Base-by-base conservation (phyloP, 2,113 vertebrate genomes). In the Dicerorhinus sumatrensis region DNA sequence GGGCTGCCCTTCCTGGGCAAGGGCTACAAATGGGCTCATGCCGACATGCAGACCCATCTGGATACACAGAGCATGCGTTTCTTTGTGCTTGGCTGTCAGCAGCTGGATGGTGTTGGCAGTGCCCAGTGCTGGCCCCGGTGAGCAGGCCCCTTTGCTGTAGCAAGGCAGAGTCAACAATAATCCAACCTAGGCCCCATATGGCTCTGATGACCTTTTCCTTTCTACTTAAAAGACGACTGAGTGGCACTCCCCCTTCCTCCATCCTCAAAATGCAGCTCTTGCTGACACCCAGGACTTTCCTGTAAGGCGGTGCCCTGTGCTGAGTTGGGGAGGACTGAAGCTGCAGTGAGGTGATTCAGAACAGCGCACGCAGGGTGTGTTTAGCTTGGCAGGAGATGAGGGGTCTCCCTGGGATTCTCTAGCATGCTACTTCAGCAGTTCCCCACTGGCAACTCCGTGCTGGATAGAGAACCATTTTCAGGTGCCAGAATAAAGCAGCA, bases 11-110 rank as follows among this genome's bases (percentile, higher is more conserved):
- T 94, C 70, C 76, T 80, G 81, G 76, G 84, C 84, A 93, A 96
- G 88, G 93, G 93, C 96, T 96, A 95, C 96, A 96, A 97, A 96
- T 9, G 69, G 96, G 97, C 92, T 96, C 81, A 23, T 18, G 96
- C 96, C 94, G 96, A 92, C 80, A 90, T 17, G 87, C 69, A 82
- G 83, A 42, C 90, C 94, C 80, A 91, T 97, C 67, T 94, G 93
- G 93, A 84, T 51, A 48, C 72, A 92, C 23, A 90, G 81, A 89
- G 80, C 93, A 83, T 33, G 51, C 7, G 10, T 84, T 46, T 70
- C 91, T 95, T 63, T 80, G 67, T 93, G 85, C 17, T 85, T 48
- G 90, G 87, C 86, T 42, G 58, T 88, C 72, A 77, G 96, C 96
- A 97, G 97, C 96, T 95, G 95, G 92, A 73, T 31, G 72, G 93